Evolutionary conservation across 2,797 vertebrate species (phyloP).

Genomic region (Sebastes hubbsi): DNA sequence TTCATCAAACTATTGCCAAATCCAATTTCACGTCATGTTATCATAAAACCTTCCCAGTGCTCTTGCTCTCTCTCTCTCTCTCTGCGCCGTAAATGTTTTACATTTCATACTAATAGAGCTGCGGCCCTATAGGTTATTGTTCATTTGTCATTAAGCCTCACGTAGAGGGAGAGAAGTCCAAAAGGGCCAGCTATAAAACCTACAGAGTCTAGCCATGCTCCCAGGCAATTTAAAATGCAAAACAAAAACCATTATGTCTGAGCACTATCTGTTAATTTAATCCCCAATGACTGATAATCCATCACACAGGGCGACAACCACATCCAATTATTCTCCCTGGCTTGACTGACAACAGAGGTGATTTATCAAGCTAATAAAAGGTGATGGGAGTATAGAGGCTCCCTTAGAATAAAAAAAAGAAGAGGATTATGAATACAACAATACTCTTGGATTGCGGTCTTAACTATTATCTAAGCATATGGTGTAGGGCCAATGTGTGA

Average conservation of each 20-base stretch:
- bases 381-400: constrained; percentile 97
- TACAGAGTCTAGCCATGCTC: constrained; percentile 92
- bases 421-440: constrained; percentile 76
- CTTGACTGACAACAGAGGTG: constrained; percentile 99
- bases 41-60: not conserved
- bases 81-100: constrained; percentile 52
- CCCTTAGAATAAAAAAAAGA: constrained; percentile 87
- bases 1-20: constrained; percentile 47
- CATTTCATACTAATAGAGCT: constrained; percentile 48
- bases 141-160: constrained; percentile 61
- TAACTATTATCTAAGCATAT: constrained; percentile 73
- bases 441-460: constrained; percentile 66
- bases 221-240: constrained; percentile 98
- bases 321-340: constrained; percentile 99
- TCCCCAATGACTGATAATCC: constrained; percentile 99
- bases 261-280: constrained; percentile 99
- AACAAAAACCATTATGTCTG: constrained; percentile 99
- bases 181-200: constrained; percentile 89
- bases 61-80: constrained; percentile 9
- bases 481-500: constrained; percentile 45
- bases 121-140: constrained; percentile 52
- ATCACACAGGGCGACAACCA: constrained; percentile 99
- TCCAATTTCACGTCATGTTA: constrained; percentile 18
- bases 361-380: constrained; percentile 99
- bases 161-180: constrained; percentile 45